phyloP scores from a whole-genome alignment of 1,140 invertebrate genomes.

The Drosophila suzukii region DNA sequence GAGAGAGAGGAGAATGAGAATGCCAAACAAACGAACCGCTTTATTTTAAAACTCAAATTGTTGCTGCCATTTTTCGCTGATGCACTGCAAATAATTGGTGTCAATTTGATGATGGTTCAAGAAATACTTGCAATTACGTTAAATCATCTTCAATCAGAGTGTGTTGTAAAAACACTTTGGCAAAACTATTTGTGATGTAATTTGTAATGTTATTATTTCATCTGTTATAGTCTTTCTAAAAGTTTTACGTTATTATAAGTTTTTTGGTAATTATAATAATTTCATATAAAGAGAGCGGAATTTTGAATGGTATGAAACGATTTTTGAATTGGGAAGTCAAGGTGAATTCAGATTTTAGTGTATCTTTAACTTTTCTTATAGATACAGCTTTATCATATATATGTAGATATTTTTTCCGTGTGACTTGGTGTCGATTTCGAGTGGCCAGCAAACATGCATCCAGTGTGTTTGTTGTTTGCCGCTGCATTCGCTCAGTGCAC shows the following conservation, averaged over 20 bases:
- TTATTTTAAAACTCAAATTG: constrained; percentile 63
- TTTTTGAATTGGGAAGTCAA: too few relatives aligned
- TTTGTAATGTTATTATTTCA: background rate
- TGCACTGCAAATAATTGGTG: constrained; percentile 18
- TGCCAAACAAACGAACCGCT: constrained; percentile 62
- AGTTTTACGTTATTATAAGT: too few relatives aligned
- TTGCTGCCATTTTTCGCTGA: constrained; percentile 58
- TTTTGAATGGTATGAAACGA: too few relatives aligned
- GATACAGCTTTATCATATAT: background rate
- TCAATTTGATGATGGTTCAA: background rate
- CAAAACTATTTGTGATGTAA: background rate
- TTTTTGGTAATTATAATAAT: too few relatives aligned
- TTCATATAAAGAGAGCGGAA: too few relatives aligned
- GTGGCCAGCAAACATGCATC: background rate
- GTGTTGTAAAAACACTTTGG: background rate
- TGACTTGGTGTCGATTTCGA: background rate
- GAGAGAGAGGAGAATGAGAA: constrained; percentile 11
- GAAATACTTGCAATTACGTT: constrained; percentile 1
- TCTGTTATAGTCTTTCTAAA: background rate
- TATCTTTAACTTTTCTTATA: too few relatives aligned
- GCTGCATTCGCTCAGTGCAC: constrained; percentile 1
- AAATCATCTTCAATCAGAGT: background rate
- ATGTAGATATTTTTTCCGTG: background rate
- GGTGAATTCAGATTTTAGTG: background rate
- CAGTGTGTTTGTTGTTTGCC: constrained; percentile 1